Conservation (phyloP, 1,140 invertebrate genomes). For the Drosophila pachea region DNA sequence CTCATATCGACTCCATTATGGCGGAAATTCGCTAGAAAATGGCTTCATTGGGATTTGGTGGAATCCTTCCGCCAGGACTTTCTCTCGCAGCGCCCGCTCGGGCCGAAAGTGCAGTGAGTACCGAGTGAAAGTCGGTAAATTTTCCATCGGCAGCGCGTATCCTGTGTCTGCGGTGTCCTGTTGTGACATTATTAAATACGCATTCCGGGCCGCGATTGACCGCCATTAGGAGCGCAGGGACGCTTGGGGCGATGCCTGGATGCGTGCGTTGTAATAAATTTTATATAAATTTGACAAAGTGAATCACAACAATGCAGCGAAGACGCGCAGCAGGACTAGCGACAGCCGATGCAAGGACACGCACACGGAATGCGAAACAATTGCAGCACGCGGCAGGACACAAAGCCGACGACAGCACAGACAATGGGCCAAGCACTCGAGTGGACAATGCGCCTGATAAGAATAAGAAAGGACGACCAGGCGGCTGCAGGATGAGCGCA, state of each 20-base stretch:
- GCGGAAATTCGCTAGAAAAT: too few relatives aligned
- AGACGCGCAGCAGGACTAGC: constrained; percentile 17
- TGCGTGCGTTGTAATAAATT: constrained; percentile 66
- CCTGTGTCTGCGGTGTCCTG: constrained; percentile 24
- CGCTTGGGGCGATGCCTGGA: constrained; percentile 5
- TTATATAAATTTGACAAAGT: constrained; percentile 75
- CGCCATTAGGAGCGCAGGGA: constrained; percentile 12
- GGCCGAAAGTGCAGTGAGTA: too few relatives aligned
- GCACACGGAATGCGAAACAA: constrained; percentile 54
- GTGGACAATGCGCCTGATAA: constrained; percentile 61
- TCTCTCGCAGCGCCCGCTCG: neutral
- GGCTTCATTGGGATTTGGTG: constrained; percentile 3
- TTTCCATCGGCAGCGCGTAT: neutral
- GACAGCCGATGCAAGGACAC: constrained; percentile 57
- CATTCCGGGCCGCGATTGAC: constrained; percentile 39
- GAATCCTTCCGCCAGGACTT: constrained; percentile 8
- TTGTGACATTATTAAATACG: constrained; percentile 68
- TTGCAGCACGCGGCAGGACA: constrained; percentile 51
- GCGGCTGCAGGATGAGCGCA: constrained; percentile 35
- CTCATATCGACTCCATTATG: too few relatives aligned
- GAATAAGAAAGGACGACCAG: constrained; percentile 59
- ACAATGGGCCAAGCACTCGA: constrained; percentile 48
- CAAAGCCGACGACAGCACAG: constrained; percentile 37
- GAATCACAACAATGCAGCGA: constrained; percentile 62
- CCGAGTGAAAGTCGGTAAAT: constrained; percentile 13